Evolutionary conservation across 2,888 invertebrate genomes (phyloP).

Genomic region (Yponomeuta sedellus): DNA sequence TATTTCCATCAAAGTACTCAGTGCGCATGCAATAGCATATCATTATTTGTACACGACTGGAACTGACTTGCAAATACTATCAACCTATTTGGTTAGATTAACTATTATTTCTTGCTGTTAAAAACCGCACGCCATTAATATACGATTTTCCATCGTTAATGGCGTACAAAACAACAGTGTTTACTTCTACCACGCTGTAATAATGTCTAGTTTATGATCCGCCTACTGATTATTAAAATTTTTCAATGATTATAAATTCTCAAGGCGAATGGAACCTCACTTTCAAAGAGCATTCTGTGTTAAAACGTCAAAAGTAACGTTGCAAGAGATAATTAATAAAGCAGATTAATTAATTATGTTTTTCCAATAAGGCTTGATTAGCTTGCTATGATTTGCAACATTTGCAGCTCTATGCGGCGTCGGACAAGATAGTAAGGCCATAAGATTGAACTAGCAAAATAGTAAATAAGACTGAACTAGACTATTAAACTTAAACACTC

Average conservation of each 20-base stretch:
- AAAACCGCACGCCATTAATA: not conserved
- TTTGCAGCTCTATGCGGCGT: constrained; percentile 26
- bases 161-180: constrained; percentile 33
- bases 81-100: not conserved
- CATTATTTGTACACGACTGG: not conserved
- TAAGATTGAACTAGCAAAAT: constrained; percentile 20
- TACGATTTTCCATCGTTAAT: constrained; percentile 23
- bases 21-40: not conserved
- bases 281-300: not conserved
- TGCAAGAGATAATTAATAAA: too few species aligned
- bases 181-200: constrained; percentile 35
- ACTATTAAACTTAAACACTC: constrained; percentile 2
- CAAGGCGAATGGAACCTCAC: constrained; percentile 11
- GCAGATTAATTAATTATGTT: too few species aligned
- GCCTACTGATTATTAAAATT: not conserved
- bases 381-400: constrained; percentile 19
- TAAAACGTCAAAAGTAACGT: constrained; percentile 1
- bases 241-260: constrained; percentile 9
- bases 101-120: not conserved
- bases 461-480: constrained; percentile 9
- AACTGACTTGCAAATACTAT: not conserved
- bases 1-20: not conserved
- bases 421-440: constrained; percentile 24
- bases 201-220: not conserved
- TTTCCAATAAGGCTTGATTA: too few species aligned